Conservation (phyloP, 2,113 vertebrate genomes). For the Pseudois nayaur region DNA sequence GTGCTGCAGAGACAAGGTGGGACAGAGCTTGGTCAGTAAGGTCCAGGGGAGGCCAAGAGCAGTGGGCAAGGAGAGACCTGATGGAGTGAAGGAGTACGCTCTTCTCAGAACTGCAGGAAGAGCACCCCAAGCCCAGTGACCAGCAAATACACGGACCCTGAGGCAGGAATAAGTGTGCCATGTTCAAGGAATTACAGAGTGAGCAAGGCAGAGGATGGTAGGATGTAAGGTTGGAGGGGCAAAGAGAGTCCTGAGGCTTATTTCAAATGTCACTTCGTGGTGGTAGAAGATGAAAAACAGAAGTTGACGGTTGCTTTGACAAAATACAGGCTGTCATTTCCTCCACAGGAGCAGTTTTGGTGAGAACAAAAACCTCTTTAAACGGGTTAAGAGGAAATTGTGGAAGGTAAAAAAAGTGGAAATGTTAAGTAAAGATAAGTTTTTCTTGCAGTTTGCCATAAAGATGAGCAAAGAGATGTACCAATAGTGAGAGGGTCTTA, state of each 20-base stretch:
- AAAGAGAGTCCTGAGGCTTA: neutral
- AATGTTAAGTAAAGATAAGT: neutral
- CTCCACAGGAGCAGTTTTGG: neutral
- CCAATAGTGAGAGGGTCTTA: neutral
- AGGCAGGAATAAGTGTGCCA: neutral
- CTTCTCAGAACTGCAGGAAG: neutral
- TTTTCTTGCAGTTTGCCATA: neutral
- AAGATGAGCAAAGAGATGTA: neutral
- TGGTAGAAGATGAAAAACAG: neutral
- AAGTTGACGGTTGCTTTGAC: neutral
- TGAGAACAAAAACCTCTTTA: neutral
- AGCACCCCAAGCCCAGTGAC: neutral
- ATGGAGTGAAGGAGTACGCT: neutral
- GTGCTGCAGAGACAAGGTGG: neutral
- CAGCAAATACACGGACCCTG: neutral
- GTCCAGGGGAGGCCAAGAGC: neutral
- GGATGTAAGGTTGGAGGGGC: neutral
- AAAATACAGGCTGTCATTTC: neutral
- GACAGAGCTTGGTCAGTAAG: neutral
- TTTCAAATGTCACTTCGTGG: neutral
- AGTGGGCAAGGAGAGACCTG: neutral
- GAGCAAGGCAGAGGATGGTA: neutral
- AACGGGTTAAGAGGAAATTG: neutral
- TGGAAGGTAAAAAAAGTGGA: neutral
- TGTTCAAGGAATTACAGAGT: neutral